Evolutionary conservation across 2,113 vertebrate genomes (phyloP), one percentile per base, ranked within the genome.

Genomic region (Monopterus albus): DNA sequence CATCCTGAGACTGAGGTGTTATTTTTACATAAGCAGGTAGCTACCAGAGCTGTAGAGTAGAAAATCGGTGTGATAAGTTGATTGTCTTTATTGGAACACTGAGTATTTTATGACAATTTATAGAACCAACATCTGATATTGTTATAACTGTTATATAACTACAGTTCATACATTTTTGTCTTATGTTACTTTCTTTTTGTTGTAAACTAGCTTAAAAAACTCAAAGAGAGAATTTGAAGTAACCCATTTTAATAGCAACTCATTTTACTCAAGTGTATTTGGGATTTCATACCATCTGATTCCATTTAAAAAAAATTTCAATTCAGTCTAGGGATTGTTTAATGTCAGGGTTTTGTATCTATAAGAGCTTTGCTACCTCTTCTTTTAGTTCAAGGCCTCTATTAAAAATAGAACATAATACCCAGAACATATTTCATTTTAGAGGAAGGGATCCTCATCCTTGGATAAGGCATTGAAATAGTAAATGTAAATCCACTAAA

Each of bases 401-500:
- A 80, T 73, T 74, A 36, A 45, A 83, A 81, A 84, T 58, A 59
- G 47, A 75, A 71, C 49, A 62, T 62, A 86, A 84, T 69, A 71
- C 62, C 75, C 58, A 42, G 36, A 69, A 68, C 64, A 68, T 53
- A 20, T 60, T 66, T 72, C 36, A 9, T 79, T 85, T 79, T 35
- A 46, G 55, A 33, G 38, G 40, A 56, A 61, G 29, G 56, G 64
- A 43, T 73, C 71, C 43, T 84, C 74, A 78, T 82, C 72, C 79
- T 33, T 56, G 51, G 79, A 85, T 78, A 50, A 74, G 74, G 61
- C 71, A 81, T 42, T 71, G 76, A 57, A 84, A 87, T 72, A 72
- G 75, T 82, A 78, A 70, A 82, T 83, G 59, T 79, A 88, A 89
- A 89, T 89, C 79, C 84, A 76, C 59, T 60, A 56, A 87, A 84